Evolutionary conservation across 1,140 invertebrate genomes (phyloP).

Genomic region (Musca vetustissima): DNA sequence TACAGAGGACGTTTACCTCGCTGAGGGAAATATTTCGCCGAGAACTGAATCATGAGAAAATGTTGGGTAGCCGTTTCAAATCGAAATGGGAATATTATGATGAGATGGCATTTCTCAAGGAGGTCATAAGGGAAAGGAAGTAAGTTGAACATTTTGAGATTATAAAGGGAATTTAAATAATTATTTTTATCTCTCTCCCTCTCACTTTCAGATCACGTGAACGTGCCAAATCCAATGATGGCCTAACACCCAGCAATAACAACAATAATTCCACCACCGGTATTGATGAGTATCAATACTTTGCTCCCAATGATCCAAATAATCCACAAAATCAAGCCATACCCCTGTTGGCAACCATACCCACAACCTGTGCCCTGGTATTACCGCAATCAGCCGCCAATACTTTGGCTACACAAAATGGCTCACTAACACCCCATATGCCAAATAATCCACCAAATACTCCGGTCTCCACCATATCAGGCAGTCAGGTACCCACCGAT

Average conservation of each 20-base stretch:
- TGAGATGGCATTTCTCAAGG: constrained; percentile 50
- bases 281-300: constrained; percentile 51
- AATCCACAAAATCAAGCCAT: constrained; percentile 46
- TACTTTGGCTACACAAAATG: background rate
- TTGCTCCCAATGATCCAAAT: constrained; percentile 51
- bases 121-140: constrained; percentile 52
- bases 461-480: background rate
- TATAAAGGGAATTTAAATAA: background rate
- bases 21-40: constrained; percentile 50
- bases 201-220: constrained; percentile 46
- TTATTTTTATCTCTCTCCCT: background rate
- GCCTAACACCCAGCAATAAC: constrained; percentile 27
- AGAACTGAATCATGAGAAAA: constrained; percentile 52
- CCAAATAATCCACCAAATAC: background rate
- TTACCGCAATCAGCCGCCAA: constrained; percentile 3
- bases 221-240: constrained; percentile 35
- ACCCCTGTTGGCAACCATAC: constrained; percentile 33
- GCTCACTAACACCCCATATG: background rate
- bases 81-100: constrained; percentile 55
- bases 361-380: constrained; percentile 33
- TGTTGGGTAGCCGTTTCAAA: constrained; percentile 48
- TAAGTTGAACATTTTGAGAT: constrained; percentile 29
- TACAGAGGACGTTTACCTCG: constrained; percentile 52
- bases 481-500: constrained; percentile 1
- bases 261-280: constrained; percentile 34